Base-by-base conservation (phyloP, 2,113 vertebrate species). In the Dipodomys stephensi region DNA sequence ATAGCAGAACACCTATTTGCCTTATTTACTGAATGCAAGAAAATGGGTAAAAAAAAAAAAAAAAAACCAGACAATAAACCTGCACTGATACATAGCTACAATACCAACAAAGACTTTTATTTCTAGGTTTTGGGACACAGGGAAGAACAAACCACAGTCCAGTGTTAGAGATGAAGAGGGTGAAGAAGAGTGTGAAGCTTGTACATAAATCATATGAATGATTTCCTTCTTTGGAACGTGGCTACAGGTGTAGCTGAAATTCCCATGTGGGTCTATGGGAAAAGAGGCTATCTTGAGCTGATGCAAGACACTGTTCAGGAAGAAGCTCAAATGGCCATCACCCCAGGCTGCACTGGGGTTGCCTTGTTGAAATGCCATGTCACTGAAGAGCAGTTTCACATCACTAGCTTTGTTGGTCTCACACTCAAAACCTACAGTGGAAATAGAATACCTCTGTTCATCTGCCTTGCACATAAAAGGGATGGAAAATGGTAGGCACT, bases 371-470 rank as follows among this genome's bases (percentile, higher is more conserved):
- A 91, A 0, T 3, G 11, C 46, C 3, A 0, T 62, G 53, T 30
- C 27, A 85, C 0, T 19, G 62, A 92, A 57, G 73, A 80, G 28
- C 15, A 89, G 60, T 28, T 78, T 81, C 83, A 25, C 67, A 72
- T 67, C 74, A 69, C 39, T 15, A 44, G 64, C 74, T 96, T 76
- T 92, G 67, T 60, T 87, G 25, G 76, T 28, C 76, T 90, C 19
- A 23, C 87, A 57, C 22, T 87, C 0, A 87, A 22, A 94, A 91
- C 94, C 46, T 1, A 0, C 27, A 5, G 0, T 27, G 27, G 87
- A 11, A 93, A 35, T 7, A 92, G 93, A 95, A 92, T 15, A 79
- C 83, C 60, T 90, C 67, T 91, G 67, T 6, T 91, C 27, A 86
- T 85, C 83, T 64, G 62, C 80, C 23, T 23, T 60, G 46, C 57